Percentiles rank a stretch among this genome's conserved stretches.
Evolutionary conservation across 2,113 vertebrate genomes (phyloP).

Genomic region (Ceyx melanurus): DNA sequence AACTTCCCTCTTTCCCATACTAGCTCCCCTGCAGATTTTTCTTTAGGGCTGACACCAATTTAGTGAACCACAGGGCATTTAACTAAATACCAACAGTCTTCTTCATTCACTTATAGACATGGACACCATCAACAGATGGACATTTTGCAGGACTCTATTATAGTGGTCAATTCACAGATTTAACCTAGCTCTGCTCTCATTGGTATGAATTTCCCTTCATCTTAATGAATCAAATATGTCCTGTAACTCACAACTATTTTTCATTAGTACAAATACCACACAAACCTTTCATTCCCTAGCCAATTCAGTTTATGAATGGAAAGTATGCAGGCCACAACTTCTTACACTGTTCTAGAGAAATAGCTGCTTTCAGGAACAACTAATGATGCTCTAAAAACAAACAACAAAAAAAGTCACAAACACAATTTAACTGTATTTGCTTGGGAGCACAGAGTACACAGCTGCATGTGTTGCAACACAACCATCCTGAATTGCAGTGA

Average conservation of each 20-base stretch:
- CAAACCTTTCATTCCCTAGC: background rate
- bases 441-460: background rate
- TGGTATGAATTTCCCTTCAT: background rate
- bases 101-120: background rate
- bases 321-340: slow-evolving; percentile 10
- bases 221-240: background rate
- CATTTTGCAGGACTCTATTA: background rate
- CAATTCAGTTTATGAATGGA: background rate
- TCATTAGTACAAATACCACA: background rate
- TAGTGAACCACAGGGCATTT: background rate
- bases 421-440: background rate
- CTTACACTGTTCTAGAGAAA: background rate
- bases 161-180: background rate
- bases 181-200: background rate
- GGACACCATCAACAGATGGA: rapidly evolving
- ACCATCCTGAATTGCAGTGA: background rate
- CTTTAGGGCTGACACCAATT: background rate
- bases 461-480: background rate
- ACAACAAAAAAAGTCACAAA: background rate
- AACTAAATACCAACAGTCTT: background rate
- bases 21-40: background rate
- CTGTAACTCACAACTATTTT: background rate
- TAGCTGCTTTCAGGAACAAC: background rate
- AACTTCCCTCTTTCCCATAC: background rate
- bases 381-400: background rate